Conservation (phyloP, 2,888 invertebrate species). For the Cephonodes hylas region DNA sequence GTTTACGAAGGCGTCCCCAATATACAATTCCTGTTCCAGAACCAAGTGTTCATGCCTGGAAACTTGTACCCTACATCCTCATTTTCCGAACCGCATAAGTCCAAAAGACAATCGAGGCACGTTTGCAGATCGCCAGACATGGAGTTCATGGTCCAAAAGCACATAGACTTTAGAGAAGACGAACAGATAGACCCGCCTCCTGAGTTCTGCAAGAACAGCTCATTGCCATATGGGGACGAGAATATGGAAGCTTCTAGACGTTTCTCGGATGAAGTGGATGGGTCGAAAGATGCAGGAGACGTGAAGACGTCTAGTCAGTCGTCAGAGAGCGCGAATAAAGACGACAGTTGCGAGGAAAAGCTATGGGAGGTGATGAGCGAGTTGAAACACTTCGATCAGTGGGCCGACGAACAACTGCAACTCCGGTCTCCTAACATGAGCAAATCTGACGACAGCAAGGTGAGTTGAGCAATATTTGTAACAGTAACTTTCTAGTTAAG, state of each 20-base stretch:
- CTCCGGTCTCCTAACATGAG: conserved; percentile 47
- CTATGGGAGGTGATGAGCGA: conserved; percentile 72
- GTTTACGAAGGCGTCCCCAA: conserved; percentile 55
- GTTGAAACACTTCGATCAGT: conserved; percentile 64
- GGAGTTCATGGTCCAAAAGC: conserved; percentile 53
- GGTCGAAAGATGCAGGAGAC: conserved; percentile 40
- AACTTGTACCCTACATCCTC: conserved; percentile 49
- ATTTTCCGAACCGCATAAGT: conserved; percentile 55
- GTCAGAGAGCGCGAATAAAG: conserved; percentile 35
- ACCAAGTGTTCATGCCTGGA: conserved; percentile 76
- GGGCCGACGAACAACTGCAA: conserved; percentile 70
- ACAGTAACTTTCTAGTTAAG: not conserved
- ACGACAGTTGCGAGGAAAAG: conserved; percentile 54
- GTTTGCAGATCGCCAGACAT: conserved; percentile 45
- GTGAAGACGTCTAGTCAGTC: conserved; percentile 50
- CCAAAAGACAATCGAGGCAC: conserved; percentile 36
- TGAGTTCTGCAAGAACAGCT: conserved; percentile 62
- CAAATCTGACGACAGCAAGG: conserved; percentile 68
- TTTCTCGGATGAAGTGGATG: conserved; percentile 54
- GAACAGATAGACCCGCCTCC: conserved; percentile 52
- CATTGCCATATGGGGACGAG: conserved; percentile 56
- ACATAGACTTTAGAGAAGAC: conserved; percentile 63
- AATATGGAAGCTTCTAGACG: conserved; percentile 48
- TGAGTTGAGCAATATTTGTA: conserved; percentile 29
- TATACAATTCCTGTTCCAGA: conserved; percentile 76